Percentiles rank a stretch among this genome's conserved stretches.
These are phyloP conservation scores for Ophion obscuratus DNA, from an alignment of 2,888 invertebrate species.

Conservation along the genomic window DNA sequence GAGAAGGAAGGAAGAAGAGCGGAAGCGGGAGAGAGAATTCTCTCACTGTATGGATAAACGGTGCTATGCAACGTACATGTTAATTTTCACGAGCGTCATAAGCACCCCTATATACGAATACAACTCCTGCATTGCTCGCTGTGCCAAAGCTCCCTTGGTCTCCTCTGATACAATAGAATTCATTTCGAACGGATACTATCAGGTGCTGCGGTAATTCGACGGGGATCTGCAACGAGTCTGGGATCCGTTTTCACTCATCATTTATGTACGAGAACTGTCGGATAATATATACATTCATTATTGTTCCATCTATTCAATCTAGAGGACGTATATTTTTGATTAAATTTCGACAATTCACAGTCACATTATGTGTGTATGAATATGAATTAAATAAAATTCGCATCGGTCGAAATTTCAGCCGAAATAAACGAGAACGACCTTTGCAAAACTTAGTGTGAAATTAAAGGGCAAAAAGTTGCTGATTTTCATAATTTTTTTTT, in stretches of 20 bases:
- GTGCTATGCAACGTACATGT: constrained; percentile 44
- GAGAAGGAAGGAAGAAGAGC: neutral
- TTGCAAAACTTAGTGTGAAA: neutral
- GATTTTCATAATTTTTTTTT: too few species aligned
- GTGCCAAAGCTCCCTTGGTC: constrained; percentile 27
- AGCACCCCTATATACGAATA: constrained; percentile 25
- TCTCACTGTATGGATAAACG: constrained; percentile 37
- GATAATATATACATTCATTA: constrained; percentile 26
- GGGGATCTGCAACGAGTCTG: neutral
- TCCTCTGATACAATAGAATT: constrained; percentile 48
- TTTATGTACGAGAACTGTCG: constrained; percentile 23
- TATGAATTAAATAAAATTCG: neutral
- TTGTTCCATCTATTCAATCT: neutral
- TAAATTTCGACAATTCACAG: neutral
- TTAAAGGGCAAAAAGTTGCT: neutral
- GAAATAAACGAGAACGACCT: neutral
- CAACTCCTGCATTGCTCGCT: neutral
- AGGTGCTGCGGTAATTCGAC: constrained; percentile 37
- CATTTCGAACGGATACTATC: constrained; percentile 57
- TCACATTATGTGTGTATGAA: neutral
- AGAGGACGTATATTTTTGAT: neutral
- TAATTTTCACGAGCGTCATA: constrained; percentile 48
- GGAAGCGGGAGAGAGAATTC: neutral
- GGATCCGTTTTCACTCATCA: constrained; percentile 14
- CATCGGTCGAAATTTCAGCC: neutral